A percentile compares a stretch with the other conserved stretches of the same genome.
These are phyloP conservation scores for Drosophila albomicans DNA, from an alignment of 1,140 invertebrate genomes.

Conservation along the genomic window DNA sequence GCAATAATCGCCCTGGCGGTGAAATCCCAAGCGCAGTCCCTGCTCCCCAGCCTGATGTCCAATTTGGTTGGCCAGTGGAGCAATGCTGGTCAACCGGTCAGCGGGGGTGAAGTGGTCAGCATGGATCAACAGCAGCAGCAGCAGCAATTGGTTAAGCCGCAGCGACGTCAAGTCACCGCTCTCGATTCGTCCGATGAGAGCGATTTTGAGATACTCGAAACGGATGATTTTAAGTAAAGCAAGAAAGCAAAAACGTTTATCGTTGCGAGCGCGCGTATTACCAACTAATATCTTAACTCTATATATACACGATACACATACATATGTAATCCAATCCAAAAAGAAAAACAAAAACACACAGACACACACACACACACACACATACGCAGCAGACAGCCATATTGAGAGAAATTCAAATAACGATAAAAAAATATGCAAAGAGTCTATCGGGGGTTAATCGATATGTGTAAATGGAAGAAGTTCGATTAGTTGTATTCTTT, in stretches of 20 bases:
- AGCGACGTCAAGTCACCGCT: slow-evolving; percentile 60
- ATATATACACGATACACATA: slow-evolving; percentile 36
- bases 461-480: slow-evolving; percentile 14
- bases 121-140: slow-evolving; percentile 20
- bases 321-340: slow-evolving; percentile 22
- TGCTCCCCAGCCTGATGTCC: slow-evolving; percentile 68
- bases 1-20: slow-evolving; percentile 60
- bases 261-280: slow-evolving; percentile 53
- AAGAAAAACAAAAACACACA: background rate
- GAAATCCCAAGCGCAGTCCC: slow-evolving; percentile 59
- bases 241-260: background rate
- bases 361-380: slow-evolving; percentile 1
- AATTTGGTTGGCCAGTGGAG: slow-evolving; percentile 70
- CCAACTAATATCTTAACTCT: slow-evolving; percentile 67
- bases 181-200: slow-evolving; percentile 81
- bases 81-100: background rate
- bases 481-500: slow-evolving; percentile 19
- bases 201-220: slow-evolving; percentile 82
- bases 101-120: slow-evolving; percentile 9
- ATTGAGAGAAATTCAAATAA: slow-evolving; percentile 13
- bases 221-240: slow-evolving; percentile 77
- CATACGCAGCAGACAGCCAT: slow-evolving; percentile 15
- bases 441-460: slow-evolving; percentile 14
- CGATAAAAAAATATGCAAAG: background rate
- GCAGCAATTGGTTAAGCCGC: slow-evolving; percentile 13